phyloP scores from a whole-genome alignment of 2,797 vertebrate genomes.

The Pangasius djambal region DNA sequence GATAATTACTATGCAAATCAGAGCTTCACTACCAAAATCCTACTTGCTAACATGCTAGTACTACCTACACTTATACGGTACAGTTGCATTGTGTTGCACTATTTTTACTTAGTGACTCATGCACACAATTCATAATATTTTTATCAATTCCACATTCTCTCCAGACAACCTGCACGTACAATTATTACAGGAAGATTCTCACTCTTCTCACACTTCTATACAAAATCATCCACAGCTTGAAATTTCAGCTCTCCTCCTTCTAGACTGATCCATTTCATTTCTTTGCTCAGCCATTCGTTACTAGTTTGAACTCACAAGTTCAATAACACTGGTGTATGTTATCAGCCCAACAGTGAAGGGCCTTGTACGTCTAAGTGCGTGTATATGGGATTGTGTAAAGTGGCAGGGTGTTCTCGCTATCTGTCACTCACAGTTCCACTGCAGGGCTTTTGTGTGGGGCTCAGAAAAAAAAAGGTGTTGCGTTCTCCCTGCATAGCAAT shows the following conservation, averaged over 20 bases:
- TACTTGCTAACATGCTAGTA: background rate
- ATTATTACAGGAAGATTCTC: slow-evolving; percentile 38
- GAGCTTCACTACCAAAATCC: background rate
- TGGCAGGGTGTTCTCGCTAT: slow-evolving; percentile 65
- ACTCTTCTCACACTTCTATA: background rate
- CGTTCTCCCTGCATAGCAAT: slow-evolving; percentile 64
- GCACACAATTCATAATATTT: background rate
- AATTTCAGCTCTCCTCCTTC: slow-evolving; percentile 30
- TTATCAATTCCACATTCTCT: background rate
- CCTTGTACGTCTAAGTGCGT: slow-evolving; percentile 69
- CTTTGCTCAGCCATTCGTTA: slow-evolving; percentile 21
- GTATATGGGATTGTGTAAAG: slow-evolving; percentile 66
- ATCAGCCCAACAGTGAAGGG: slow-evolving; percentile 66
- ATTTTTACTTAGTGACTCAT: too few relatives aligned
- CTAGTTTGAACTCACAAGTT: slow-evolving; percentile 54
- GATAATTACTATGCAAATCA: background rate
- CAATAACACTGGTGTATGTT: slow-evolving; percentile 63
- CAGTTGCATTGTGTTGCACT: background rate
- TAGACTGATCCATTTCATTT: slow-evolving; percentile 30
- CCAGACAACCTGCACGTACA: slow-evolving; percentile 9
- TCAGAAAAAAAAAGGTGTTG: slow-evolving; percentile 65
- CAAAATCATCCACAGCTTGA: slow-evolving; percentile 33
- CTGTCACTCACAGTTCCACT: slow-evolving; percentile 72
- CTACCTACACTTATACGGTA: background rate
- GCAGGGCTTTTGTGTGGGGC: slow-evolving; percentile 66